phyloP scores from a whole-genome alignment of 2,797 vertebrate genomes.

The Austrolebias charrua region DNA sequence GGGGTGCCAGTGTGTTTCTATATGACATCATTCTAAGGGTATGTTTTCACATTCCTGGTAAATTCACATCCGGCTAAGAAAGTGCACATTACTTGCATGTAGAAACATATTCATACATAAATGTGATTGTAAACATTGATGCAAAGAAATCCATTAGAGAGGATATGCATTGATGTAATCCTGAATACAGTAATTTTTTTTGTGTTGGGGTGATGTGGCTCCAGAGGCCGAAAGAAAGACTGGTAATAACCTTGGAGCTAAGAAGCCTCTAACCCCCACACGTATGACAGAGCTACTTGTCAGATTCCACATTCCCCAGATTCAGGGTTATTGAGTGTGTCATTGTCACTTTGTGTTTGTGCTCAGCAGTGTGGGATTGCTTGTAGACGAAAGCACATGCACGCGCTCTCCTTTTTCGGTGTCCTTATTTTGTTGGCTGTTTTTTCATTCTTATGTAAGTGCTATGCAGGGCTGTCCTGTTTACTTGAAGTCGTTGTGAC shows the following conservation, averaged over 20 bases:
- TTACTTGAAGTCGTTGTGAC: slow-evolving; percentile 55
- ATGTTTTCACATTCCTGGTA: slow-evolving; percentile 10
- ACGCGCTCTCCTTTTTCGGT: background rate
- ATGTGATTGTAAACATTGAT: background rate
- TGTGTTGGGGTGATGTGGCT: slow-evolving; percentile 28
- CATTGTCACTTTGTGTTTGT: slow-evolving; percentile 56
- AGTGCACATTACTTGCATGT: background rate
- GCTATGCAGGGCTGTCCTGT: slow-evolving; percentile 38
- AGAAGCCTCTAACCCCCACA: slow-evolving; percentile 12
- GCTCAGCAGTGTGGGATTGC: background rate
- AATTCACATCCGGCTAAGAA: slow-evolving; percentile 19
- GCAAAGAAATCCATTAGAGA: slow-evolving; percentile 15
- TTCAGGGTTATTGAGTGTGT: slow-evolving; percentile 59
- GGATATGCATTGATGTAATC: slow-evolving; percentile 22
- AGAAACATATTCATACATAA: background rate
- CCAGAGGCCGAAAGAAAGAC: slow-evolving; percentile 39
- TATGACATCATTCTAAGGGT: slow-evolving; percentile 46
- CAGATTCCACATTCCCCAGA: slow-evolving; percentile 36
- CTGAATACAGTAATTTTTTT: slow-evolving; percentile 12
- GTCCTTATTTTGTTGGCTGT: slow-evolving; percentile 17
- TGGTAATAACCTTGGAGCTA: slow-evolving; percentile 38
- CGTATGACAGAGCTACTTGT: slow-evolving; percentile 43
- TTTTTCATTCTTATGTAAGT: slow-evolving; percentile 15
- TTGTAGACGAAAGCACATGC: background rate
- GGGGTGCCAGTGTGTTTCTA: background rate